Evolutionary conservation across 2,113 vertebrate species (phyloP), one percentile per base, ranked within the genome.

Genomic region (Neopipo cinnamomea): DNA sequence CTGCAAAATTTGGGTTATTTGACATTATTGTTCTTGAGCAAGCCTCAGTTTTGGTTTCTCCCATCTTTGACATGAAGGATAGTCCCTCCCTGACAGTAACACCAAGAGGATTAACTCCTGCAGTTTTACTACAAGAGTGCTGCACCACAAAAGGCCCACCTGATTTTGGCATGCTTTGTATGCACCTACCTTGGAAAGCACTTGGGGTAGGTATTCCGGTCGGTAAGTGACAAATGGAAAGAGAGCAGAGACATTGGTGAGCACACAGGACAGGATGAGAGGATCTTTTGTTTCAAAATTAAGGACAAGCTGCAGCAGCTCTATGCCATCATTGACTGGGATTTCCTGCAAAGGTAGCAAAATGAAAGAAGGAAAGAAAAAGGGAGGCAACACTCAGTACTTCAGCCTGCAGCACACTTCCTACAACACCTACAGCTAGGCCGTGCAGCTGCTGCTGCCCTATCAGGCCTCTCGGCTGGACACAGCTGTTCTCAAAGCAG

Each of bases 221-320:
- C 98, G 98, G 92, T 99, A 98, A 61, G 97, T 98, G 62, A 99
- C 98, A 94, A 99, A 99, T 0, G 99, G 99, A 91, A 99, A 99
- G 53, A 99, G 98, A 46, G 98, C 98, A 14, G 99, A 99, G 73
- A 99, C 95, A 63, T 98, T 99, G 91, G 99, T 99, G 93, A 99
- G 99, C 92, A 99, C 97, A 77, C 99, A 99, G 85, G 99, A 99
- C 72, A 99, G 90, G 95, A 99, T 98, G 91, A 99, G 98, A 8
- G 99, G 99, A 95, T 99, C 99, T 95, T 98, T 98, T 78, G 98
- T 99, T 81, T 99, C 98, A 93, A 99, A 99, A 97, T 96, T 98
- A 92, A 99, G 97, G 72, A 99, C 98, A 41, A 97, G 97, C 95
- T 99, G 98, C 86, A 99, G 97, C 35, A 99, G 97, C 96, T 99